These are phyloP conservation scores for Diabrotica virgifera DNA, from an alignment of 1,140 invertebrate species.

Conservation along the genomic window DNA sequence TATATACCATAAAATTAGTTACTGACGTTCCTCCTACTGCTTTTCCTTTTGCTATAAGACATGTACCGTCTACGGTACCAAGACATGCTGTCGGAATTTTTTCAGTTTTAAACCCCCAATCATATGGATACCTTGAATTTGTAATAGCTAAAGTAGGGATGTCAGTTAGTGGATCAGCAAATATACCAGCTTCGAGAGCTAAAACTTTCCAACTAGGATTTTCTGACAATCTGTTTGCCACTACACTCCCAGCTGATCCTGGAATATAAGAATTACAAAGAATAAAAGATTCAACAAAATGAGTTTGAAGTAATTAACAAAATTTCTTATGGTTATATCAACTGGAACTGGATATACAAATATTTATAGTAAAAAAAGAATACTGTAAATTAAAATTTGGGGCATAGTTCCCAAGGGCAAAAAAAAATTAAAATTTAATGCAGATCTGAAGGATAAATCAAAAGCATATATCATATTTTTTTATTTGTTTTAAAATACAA, in stretches of 20 bases:
- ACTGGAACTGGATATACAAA: no score
- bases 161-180: conserved; percentile 74
- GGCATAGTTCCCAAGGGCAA: no score
- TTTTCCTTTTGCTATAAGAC: conserved; percentile 70
- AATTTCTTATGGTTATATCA: no score
- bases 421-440: no score
- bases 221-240: conserved; percentile 70
- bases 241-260: conserved; percentile 56
- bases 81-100: conserved; percentile 65
- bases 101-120: conserved; percentile 77
- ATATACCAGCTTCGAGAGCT: conserved; percentile 68
- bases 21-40: conserved; percentile 73
- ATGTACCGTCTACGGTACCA: conserved; percentile 62
- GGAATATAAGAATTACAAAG: neutral
- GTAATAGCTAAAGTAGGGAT: conserved; percentile 69
- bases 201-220: conserved; percentile 65
- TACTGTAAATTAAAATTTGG: no score
- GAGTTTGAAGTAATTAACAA: no score
- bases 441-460: no score
- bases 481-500: no score
- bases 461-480: no score
- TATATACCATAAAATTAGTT: conserved; percentile 80
- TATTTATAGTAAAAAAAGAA: no score
- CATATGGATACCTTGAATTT: conserved; percentile 67
- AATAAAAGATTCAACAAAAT: no score